Conservation (phyloP, 2,113 vertebrate species). For the Plectropomus leopardus region DNA sequence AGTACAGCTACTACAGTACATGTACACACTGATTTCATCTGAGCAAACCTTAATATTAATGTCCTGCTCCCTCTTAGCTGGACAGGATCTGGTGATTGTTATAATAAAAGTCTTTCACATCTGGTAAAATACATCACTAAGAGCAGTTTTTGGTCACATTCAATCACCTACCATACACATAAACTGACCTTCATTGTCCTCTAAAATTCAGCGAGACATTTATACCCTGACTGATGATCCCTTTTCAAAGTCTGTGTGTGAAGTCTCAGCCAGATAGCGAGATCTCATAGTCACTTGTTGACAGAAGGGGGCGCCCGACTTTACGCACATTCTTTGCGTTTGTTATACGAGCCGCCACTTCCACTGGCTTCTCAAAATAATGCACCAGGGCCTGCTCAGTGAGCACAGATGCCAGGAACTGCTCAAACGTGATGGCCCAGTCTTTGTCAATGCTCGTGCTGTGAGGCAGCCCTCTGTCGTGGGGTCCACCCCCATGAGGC, state of each 20-base stretch:
- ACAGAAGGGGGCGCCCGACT: slow-evolving; percentile 89
- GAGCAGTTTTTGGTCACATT: slow-evolving; percentile 68
- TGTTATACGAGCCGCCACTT: slow-evolving; percentile 90
- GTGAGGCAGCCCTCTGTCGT: slow-evolving; percentile 80
- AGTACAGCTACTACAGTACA: slow-evolving; percentile 74
- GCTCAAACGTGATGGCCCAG: slow-evolving; percentile 98
- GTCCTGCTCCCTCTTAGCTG: slow-evolving; percentile 38
- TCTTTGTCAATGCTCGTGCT: slow-evolving; percentile 94
- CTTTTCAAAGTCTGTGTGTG: slow-evolving; percentile 40
- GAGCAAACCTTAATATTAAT: slow-evolving; percentile 52
- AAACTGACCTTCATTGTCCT: slow-evolving; percentile 42
- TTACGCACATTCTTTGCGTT: slow-evolving; percentile 93
- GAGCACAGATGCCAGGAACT: slow-evolving; percentile 95
- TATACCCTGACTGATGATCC: slow-evolving; percentile 20
- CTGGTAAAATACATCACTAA: slow-evolving; percentile 71
- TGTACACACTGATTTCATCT: slow-evolving; percentile 62
- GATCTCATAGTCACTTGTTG: slow-evolving; percentile 95
- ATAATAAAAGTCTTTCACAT: slow-evolving; percentile 73
- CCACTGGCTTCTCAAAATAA: slow-evolving; percentile 96
- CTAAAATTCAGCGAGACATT: slow-evolving; percentile 51
- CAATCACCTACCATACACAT: slow-evolving; percentile 63
- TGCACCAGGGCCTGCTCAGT: slow-evolving; percentile 94
- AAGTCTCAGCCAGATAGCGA: slow-evolving; percentile 90
- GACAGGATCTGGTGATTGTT: slow-evolving; percentile 65
- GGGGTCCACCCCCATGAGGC: slow-evolving; percentile 36